These are phyloP conservation scores for Cephus pulcher DNA, from an alignment of 2,888 invertebrate species.

Conservation along the genomic window DNA sequence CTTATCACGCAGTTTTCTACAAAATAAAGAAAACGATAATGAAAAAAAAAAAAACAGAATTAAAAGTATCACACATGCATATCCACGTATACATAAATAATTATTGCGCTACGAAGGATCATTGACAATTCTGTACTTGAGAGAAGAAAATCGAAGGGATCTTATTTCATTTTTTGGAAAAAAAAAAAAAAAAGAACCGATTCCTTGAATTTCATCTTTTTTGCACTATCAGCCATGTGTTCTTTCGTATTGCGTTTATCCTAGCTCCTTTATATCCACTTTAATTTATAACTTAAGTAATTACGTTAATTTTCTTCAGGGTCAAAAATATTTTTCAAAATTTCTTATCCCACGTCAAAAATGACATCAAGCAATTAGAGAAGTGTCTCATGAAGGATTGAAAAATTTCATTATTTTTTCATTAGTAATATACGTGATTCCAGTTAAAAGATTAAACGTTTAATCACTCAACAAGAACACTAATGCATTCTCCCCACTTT, in stretches of 20 bases:
- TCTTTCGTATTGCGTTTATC: not conserved
- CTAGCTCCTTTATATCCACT: not conserved
- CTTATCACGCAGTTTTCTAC: slow-evolving; percentile 64
- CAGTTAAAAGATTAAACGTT: not conserved
- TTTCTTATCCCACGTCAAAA: not conserved
- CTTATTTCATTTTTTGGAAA: not conserved
- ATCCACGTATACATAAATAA: not conserved
- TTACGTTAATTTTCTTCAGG: not conserved
- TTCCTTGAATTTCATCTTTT: not conserved
- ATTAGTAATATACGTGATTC: not conserved
- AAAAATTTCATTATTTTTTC: not conserved
- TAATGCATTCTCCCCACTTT: not conserved
- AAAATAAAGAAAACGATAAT: slow-evolving; percentile 63
- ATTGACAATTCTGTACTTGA: not conserved
- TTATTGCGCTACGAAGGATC: not conserved
- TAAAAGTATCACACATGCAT: not conserved
- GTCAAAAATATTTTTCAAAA: not conserved
- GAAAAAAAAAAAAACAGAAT: slow-evolving; percentile 43
- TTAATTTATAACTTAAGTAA: not conserved
- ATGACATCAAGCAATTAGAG: not conserved
- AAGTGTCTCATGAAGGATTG: not conserved
- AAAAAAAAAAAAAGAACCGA: not conserved
- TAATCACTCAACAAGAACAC: not conserved
- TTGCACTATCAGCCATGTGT: not conserved
- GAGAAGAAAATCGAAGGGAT: not conserved